Evolutionary conservation across 2,888 invertebrate species (phyloP).

Genomic region (Iselma pallidipennis): DNA sequence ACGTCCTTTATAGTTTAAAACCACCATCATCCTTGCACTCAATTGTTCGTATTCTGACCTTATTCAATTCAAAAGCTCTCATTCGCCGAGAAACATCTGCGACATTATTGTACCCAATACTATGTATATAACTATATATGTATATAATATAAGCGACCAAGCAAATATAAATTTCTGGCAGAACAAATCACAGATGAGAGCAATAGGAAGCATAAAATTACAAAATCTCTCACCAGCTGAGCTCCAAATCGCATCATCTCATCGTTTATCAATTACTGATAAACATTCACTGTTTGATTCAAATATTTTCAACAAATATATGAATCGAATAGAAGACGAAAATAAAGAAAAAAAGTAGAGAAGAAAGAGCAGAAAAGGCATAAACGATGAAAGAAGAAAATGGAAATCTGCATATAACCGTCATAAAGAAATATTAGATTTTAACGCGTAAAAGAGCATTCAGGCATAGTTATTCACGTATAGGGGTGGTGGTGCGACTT

Average conservation of each 20-base stretch:
- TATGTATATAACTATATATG: no score
- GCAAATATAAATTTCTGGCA: conserved; percentile 15
- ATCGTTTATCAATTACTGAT: no score
- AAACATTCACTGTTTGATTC: not conserved
- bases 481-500: not conserved
- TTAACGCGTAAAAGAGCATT: conserved; percentile 21
- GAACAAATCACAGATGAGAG: conserved; percentile 18
- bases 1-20: not conserved
- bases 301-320: not conserved
- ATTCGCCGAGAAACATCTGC: conserved; percentile 14
- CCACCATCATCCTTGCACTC: not conserved
- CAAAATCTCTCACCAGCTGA: conserved; percentile 33
- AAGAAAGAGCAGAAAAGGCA: not conserved
- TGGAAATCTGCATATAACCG: not conserved
- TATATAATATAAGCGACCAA: conserved; percentile 4
- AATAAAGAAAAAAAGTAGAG: not conserved
- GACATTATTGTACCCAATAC: conserved; percentile 23
- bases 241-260: conserved; percentile 5
- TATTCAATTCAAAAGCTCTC: conserved; percentile 2
- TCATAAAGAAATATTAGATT: conserved; percentile 31
- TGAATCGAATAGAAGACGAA: not conserved
- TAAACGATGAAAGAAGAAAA: not conserved
- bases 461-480: not conserved
- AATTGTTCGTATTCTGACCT: conserved; percentile 20
- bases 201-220: conserved; percentile 36